Evolutionary conservation across 1,140 invertebrate genomes (phyloP).

Genomic region (Diprion similis): DNA sequence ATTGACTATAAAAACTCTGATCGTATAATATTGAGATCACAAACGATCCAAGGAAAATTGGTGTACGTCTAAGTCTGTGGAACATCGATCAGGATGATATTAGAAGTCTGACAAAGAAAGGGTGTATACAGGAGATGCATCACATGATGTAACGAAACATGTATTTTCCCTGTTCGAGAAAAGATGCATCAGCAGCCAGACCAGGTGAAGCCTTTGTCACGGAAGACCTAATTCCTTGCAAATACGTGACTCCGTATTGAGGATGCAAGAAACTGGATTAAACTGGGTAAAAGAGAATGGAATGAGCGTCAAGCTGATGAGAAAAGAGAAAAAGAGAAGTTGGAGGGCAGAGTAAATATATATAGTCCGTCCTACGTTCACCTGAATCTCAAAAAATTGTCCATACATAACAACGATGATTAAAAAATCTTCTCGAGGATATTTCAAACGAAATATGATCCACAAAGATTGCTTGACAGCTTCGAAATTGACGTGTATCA

Average conservation of each 20-base stretch:
- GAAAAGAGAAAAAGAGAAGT: not conserved
- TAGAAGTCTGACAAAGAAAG: not conserved
- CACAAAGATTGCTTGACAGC: no score
- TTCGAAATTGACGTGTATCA: no score
- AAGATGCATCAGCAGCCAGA: no score
- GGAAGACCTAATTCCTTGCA: not conserved
- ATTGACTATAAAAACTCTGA: no score
- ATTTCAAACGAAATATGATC: not conserved
- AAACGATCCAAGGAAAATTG: no score
- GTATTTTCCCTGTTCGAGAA: no score
- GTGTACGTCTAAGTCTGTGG: not conserved
- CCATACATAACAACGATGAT: not conserved
- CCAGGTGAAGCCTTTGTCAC: not conserved
- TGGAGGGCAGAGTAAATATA: not conserved
- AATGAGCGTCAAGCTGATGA: not conserved
- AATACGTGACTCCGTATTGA: not conserved
- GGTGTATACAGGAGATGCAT: not conserved
- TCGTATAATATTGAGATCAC: no score
- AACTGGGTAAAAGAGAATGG: not conserved
- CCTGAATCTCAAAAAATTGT: not conserved
- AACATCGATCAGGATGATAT: not conserved
- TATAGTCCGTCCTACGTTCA: not conserved
- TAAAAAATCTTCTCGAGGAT: not conserved
- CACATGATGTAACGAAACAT: no score
- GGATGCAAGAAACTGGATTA: not conserved